These are phyloP conservation scores for Torymus tubicola DNA, from an alignment of 2,888 invertebrate species.

Conservation along the genomic window DNA sequence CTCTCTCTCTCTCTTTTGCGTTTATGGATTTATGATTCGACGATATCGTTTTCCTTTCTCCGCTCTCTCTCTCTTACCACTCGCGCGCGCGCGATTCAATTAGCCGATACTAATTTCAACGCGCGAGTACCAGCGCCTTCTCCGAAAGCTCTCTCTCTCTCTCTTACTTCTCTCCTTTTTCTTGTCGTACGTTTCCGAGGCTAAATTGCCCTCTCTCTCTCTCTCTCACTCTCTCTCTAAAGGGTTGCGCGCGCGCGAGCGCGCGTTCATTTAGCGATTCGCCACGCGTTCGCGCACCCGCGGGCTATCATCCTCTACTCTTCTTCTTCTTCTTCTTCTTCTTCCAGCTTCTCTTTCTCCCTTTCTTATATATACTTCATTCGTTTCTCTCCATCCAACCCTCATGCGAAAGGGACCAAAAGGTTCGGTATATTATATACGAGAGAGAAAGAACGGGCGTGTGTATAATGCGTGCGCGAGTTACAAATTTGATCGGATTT, in stretches of 20 bases:
- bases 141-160: background rate
- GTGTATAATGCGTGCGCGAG: background rate
- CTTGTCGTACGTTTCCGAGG: constrained; percentile 32
- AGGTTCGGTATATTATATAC: background rate
- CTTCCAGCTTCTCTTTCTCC: background rate
- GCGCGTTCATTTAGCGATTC: constrained; percentile 67
- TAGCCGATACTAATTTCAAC: constrained; percentile 53
- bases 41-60: constrained; percentile 41
- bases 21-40: constrained; percentile 56
- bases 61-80: background rate
- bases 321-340: background rate
- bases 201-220: constrained; percentile 38
- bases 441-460: background rate
- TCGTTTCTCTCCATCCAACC: background rate
- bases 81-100: constrained; percentile 51
- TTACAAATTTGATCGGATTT: constrained; percentile 39
- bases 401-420: background rate
- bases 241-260: constrained; percentile 23
- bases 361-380: background rate
- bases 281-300: constrained; percentile 65
- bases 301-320: constrained; percentile 57
- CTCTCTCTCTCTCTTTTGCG: background rate
- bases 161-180: background rate
- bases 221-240: background rate
- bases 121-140: background rate